These are phyloP conservation scores for Todiramphus chloris DNA, from an alignment of 2,113 vertebrate genomes.

Conservation along the genomic window DNA sequence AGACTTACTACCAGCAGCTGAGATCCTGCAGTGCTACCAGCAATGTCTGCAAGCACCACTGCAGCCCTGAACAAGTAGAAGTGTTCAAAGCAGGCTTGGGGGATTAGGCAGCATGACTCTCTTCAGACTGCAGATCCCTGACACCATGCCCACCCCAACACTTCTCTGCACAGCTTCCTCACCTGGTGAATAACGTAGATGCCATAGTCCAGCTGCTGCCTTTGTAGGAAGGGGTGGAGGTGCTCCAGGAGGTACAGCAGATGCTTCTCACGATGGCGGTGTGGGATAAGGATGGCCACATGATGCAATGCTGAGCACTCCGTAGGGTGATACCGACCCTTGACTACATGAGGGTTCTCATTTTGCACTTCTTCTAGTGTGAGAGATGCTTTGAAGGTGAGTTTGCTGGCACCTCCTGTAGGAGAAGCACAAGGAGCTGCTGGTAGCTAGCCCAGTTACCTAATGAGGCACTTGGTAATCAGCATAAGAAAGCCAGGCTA, in stretches of 20 bases:
- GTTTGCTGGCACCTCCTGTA: constrained; percentile 81
- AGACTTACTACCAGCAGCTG: background rate
- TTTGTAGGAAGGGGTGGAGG: constrained; percentile 93
- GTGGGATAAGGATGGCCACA: constrained; percentile 91
- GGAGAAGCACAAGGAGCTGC: background rate
- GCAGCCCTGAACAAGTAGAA: background rate
- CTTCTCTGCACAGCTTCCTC: background rate
- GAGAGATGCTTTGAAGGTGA: constrained; percentile 82
- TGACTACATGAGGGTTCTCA: constrained; percentile 77
- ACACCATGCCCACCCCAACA: background rate
- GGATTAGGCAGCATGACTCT: background rate
- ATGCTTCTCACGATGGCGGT: constrained; percentile 89
- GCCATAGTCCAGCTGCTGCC: constrained; percentile 92
- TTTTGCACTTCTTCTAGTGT: constrained; percentile 81
- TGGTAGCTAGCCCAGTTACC: background rate
- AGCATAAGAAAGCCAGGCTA: background rate
- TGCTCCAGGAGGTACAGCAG: constrained; percentile 90
- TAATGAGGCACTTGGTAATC: background rate
- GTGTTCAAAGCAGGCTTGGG: background rate
- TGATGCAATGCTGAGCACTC: constrained; percentile 84
- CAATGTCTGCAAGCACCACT: rapidly evolving
- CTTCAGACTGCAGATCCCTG: background rate
- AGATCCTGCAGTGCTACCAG: background rate
- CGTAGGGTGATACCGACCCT: constrained; percentile 80
- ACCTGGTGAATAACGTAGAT: constrained; percentile 97